Base-by-base conservation (phyloP, 2,888 invertebrate species). In the Timema cristinae region DNA sequence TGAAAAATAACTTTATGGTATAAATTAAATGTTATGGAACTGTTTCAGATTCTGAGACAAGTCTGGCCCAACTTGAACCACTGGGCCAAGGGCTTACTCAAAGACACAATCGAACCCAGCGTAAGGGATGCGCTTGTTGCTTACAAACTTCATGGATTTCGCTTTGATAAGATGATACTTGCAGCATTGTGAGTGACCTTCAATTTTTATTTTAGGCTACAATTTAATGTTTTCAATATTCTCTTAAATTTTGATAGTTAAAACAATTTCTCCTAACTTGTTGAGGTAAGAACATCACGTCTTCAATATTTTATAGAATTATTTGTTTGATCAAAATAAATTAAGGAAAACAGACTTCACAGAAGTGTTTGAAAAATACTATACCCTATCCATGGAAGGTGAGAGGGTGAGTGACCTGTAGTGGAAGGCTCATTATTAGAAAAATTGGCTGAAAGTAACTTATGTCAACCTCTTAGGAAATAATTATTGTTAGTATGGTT, bases 41-140 rank as follows among this genome's bases (percentile, higher is more conserved):
- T 32, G 32, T 32, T 32, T 7, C 79, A 94, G 93, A 91, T 94
- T 71, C 82, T 94, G 6, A 89, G 91, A 70, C 96, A 97, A 87
- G 88, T 97, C 67, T 99, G 98, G 98, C 98, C 98, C 5, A 95
- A 94, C 82, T 94, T 98, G 73, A 97, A 97, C 80, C 91, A 94
- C 76, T 98, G 91, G 82, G 93, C 92, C 0, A 89, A 92, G 77
- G 89, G 88, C 75, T 84, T 98, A 69, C 88, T 98, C 71, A 92
- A 93, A 79, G 91, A 93, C 71, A 87, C 88, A 11, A 93, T 99
- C 75, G 95, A 97, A 81, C 96, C 97, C 9, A 90, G 89, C 47
- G 89, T 95, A 67, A 88, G 90, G 13, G 87, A 91, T 78, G 92
- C 91, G 76, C 84, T 98, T 77, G 88, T 93, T 48, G 91, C 92